Conservation (phyloP, 1,140 invertebrate species). For the Penaeus indicus region DNA sequence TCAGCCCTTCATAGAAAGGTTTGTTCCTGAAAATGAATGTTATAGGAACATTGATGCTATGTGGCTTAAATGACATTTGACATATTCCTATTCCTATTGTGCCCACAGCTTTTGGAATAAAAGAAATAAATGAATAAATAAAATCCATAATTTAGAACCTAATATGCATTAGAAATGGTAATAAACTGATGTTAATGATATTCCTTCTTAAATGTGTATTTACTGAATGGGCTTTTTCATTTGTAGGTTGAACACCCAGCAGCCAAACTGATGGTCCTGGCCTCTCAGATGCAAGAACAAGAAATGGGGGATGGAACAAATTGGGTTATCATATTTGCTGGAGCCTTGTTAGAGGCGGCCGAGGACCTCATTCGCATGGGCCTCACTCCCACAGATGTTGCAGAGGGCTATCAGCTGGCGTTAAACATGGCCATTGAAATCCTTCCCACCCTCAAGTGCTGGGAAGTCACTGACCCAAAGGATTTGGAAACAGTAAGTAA, state of each 20-base stretch:
- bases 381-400: conserved; percentile 94
- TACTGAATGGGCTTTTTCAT: neutral
- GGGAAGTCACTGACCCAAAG: conserved; percentile 85
- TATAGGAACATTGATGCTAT: neutral
- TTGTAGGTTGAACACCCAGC: conserved; percentile 93
- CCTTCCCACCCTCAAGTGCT: conserved; percentile 82
- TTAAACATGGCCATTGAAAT: conserved; percentile 91
- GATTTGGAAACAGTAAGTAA: conserved; percentile 79
- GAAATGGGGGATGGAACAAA: conserved; percentile 99
- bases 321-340: conserved; percentile 95
- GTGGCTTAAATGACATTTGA: neutral
- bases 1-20: too few species aligned
- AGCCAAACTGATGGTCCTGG: conserved; percentile 96
- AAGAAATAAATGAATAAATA: too few species aligned
- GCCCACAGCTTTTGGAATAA: too few species aligned
- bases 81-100: too few species aligned
- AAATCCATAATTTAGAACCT: too few species aligned
- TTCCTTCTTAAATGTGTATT: conserved; percentile 6
- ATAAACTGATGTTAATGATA: neutral
- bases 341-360: conserved; percentile 90
- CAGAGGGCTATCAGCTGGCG: conserved; percentile 94
- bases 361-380: conserved; percentile 94
- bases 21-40: too few species aligned
- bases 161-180: too few species aligned
- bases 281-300: conserved; percentile 97